phyloP scores from a whole-genome alignment of 1,140 invertebrate genomes.

The Hestina assimilis region DNA sequence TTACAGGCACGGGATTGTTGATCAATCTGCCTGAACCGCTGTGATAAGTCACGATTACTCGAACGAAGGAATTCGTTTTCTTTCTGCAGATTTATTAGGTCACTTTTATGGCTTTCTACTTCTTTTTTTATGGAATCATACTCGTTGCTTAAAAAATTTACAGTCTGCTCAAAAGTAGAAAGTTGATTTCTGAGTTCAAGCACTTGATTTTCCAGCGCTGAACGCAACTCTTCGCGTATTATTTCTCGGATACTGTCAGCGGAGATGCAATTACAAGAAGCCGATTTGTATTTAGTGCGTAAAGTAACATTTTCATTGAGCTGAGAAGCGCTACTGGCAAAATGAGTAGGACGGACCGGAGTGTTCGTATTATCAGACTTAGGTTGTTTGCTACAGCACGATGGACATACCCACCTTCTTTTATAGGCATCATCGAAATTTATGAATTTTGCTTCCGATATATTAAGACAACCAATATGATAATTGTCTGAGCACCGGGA shows the following conservation, averaged over 20 bases:
- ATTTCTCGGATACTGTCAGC: background rate
- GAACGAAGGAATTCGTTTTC: background rate
- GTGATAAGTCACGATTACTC: background rate
- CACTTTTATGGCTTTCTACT: background rate
- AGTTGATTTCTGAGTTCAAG: background rate
- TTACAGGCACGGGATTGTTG: conserved; percentile 17
- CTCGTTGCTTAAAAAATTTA: background rate
- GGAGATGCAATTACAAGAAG: background rate
- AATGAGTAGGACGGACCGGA: background rate
- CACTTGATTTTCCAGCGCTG: background rate
- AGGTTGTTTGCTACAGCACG: background rate
- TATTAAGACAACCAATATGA: background rate
- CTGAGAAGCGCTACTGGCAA: background rate
- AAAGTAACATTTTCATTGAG: background rate
- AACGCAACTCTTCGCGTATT: background rate
- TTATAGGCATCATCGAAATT: background rate
- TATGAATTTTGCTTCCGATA: background rate
- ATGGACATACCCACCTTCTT: background rate
- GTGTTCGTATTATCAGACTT: background rate
- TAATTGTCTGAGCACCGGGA: background rate
- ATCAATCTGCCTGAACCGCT: conserved; percentile 5
- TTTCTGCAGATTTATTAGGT: background rate
- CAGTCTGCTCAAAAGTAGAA: background rate
- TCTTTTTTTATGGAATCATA: background rate
- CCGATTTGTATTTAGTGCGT: background rate